Percentiles rank a stretch among this genome's conserved stretches.
phyloP scores from a whole-genome alignment of 2,888 invertebrate species.

The Phortica okadai region DNA sequence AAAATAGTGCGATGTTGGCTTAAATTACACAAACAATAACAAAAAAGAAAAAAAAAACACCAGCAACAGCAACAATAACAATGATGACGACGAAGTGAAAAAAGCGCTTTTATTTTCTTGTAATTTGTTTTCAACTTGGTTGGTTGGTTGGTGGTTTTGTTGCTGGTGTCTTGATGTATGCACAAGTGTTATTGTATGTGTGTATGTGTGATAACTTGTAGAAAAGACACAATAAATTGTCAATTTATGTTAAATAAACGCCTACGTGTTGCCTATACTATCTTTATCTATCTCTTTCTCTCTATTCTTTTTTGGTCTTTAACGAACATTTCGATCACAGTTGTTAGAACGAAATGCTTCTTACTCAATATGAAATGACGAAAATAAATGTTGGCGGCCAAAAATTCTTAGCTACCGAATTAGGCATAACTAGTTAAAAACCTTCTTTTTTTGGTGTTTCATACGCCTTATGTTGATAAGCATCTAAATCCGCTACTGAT shows the following conservation, averaged over 20 bases:
- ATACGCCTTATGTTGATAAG: no score
- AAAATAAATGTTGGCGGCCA: no score
- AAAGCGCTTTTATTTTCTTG: constrained; percentile 14
- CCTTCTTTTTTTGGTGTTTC: no score
- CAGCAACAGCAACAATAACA: not conserved
- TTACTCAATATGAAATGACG: no score
- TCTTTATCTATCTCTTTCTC: not conserved
- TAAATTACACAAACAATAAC: constrained; percentile 16
- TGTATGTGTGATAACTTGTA: constrained; percentile 25
- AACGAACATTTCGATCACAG: no score
- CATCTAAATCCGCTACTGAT: no score
- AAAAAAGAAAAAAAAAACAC: not conserved
- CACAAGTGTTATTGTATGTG: constrained; percentile 17
- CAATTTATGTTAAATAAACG: constrained; percentile 2
- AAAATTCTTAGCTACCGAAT: no score
- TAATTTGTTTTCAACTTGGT: constrained; percentile 1
- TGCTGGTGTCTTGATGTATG: constrained; percentile 14
- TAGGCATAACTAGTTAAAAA: no score
- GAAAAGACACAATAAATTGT: constrained; percentile 44
- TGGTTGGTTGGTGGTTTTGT: not conserved
- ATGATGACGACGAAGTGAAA: not conserved
- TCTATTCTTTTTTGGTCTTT: no score
- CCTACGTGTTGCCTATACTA: not conserved
- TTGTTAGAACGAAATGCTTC: no score
- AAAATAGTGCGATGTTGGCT: constrained; percentile 12